Percentiles rank a stretch among this genome's conserved stretches.
These are phyloP conservation scores for Eumerus sabulonum DNA, from an alignment of 2,888 invertebrate species.

Conservation along the genomic window DNA sequence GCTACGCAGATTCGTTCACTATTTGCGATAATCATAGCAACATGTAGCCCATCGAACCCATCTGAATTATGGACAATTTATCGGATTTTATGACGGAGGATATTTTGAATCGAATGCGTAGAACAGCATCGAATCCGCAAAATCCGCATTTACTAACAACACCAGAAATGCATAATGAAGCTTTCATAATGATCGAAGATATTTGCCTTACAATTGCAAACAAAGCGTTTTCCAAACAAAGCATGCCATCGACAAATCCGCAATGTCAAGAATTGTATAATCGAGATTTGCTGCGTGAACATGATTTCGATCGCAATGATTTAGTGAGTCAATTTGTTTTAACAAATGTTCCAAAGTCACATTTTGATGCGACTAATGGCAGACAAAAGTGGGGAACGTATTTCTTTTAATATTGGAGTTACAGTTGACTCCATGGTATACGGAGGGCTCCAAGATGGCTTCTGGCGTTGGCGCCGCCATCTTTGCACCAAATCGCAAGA, in stretches of 20 bases:
- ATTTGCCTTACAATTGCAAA: slow-evolving; percentile 9
- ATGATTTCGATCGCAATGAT: slow-evolving; percentile 1
- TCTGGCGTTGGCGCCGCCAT: too few species aligned
- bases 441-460: too few species aligned
- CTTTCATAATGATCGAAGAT: slow-evolving; percentile 9
- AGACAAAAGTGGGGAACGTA: slow-evolving; percentile 17
- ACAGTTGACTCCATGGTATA: too few species aligned
- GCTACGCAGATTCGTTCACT: too few species aligned
- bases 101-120: too few species aligned
- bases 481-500: too few species aligned
- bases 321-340: neutral
- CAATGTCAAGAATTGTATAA: slow-evolving; percentile 7
- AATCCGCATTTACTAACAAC: neutral
- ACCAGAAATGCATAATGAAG: slow-evolving; percentile 10
- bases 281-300: slow-evolving; percentile 2
- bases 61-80: too few species aligned
- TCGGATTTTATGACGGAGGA: too few species aligned
- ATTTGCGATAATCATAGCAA: too few species aligned
- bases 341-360: slow-evolving; percentile 50
- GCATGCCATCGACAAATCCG: slow-evolving; percentile 4
- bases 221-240: slow-evolving; percentile 2
- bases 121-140: too few species aligned
- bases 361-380: slow-evolving; percentile 70
- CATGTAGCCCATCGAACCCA: too few species aligned
- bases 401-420: too few species aligned